Percentiles rank a stretch among this genome's conserved stretches.
These are phyloP conservation scores for Philypnodon macrostomus DNA, from an alignment of 2,797 vertebrate genomes.

Conservation along the genomic window DNA sequence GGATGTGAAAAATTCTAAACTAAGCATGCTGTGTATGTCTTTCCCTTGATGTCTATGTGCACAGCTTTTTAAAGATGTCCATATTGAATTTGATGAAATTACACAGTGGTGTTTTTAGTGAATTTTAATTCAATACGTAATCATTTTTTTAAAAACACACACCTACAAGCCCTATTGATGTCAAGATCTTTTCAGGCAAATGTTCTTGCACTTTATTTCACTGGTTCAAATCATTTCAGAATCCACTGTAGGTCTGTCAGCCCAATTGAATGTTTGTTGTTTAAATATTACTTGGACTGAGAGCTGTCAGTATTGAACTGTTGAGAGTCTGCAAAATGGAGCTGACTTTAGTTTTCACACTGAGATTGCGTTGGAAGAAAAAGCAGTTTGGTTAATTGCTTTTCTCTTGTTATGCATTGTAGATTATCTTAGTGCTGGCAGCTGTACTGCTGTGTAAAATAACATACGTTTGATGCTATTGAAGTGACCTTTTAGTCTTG, in stretches of 20 bases:
- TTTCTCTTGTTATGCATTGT: slow-evolving; percentile 30
- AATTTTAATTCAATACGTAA: too few species aligned
- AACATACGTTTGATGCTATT: slow-evolving; percentile 43
- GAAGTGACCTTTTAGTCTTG: slow-evolving; percentile 69
- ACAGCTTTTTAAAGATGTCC: too few species aligned
- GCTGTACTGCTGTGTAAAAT: slow-evolving; percentile 49
- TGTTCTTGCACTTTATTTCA: slow-evolving; percentile 48
- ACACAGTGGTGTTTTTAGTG: too few species aligned
- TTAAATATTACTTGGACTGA: slow-evolving; percentile 13
- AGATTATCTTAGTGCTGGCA: slow-evolving; percentile 26
- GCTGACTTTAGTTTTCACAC: slow-evolving; percentile 28
- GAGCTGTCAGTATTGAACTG: slow-evolving; percentile 17
- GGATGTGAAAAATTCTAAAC: slow-evolving; percentile 1
- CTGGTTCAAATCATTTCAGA: slow-evolving; percentile 35
- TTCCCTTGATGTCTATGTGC: slow-evolving; percentile 1
- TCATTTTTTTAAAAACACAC: too few species aligned
- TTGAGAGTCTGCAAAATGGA: slow-evolving; percentile 13
- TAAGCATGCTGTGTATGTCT: not conserved
- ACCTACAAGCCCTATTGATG: too few species aligned
- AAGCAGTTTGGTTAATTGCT: slow-evolving; percentile 27
- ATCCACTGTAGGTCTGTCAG: slow-evolving; percentile 15
- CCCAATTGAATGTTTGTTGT: not conserved
- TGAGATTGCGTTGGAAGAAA: slow-evolving; percentile 10
- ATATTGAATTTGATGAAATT: too few species aligned
- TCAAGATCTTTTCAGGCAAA: slow-evolving; percentile 12